A percentile compares a stretch with the other conserved stretches of the same genome.
phyloP scores from a whole-genome alignment of 2,797 vertebrate species.

The Strix occidentalis region DNA sequence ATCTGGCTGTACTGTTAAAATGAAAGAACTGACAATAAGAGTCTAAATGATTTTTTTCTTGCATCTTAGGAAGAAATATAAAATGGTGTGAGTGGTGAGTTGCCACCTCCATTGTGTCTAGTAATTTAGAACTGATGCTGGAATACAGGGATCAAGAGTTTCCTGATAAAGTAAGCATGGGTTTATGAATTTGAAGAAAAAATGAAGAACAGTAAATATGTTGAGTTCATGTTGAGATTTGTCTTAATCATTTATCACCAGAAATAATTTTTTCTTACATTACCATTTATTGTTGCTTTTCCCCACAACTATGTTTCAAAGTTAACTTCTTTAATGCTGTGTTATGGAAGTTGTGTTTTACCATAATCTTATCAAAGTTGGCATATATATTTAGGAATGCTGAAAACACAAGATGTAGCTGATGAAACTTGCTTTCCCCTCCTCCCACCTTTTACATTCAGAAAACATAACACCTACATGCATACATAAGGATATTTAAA shows the following conservation, averaged over 20 bases:
- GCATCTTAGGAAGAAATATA: neutral
- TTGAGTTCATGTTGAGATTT: neutral
- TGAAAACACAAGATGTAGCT: neutral
- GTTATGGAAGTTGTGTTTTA: neutral
- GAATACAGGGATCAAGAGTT: neutral
- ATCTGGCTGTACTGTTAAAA: constrained; percentile 87
- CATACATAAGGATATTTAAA: neutral
- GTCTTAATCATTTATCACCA: neutral
- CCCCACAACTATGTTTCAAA: neutral
- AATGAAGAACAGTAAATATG: neutral
- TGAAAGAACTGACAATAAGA: neutral
- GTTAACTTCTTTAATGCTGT: neutral
- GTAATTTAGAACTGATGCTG: neutral
- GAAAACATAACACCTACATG: neutral
- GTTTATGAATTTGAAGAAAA: neutral
- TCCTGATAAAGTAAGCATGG: neutral
- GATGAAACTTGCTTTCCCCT: neutral
- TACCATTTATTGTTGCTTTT: neutral
- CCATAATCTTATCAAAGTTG: neutral
- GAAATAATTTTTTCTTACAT: neutral
- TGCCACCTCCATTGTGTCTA: neutral
- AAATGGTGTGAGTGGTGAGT: neutral
- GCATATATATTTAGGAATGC: neutral
- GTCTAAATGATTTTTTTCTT: neutral
- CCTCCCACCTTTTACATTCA: neutral